Conservation (phyloP, 1,140 invertebrate genomes). For the Phenacoccus solenopsis region DNA sequence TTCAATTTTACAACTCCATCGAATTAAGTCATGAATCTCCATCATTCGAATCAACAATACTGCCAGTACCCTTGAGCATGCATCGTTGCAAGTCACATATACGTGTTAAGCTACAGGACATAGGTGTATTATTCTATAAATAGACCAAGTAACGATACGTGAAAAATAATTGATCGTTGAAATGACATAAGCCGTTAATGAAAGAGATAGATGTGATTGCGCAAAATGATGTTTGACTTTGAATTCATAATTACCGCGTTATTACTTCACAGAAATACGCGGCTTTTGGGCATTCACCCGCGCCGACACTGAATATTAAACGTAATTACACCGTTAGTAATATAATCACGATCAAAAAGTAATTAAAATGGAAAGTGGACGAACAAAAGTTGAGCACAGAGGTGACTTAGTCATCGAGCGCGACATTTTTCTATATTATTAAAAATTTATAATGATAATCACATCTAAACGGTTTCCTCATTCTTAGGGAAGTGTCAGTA, state of each 20-base stretch:
- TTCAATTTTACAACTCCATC: too few relatives aligned
- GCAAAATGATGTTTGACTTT: not conserved
- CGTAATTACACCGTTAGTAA: not conserved
- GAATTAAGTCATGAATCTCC: too few relatives aligned
- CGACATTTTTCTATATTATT: not conserved
- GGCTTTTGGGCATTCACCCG: slow-evolving; percentile 9
- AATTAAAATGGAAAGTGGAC: slow-evolving; percentile 14
- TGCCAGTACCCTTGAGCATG: not conserved
- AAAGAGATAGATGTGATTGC: not conserved
- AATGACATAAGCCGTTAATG: not conserved
- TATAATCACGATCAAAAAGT: slow-evolving; percentile 1
- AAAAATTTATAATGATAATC: not conserved
- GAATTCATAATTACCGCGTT: not conserved
- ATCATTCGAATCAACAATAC: too few relatives aligned
- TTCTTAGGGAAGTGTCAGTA: slow-evolving; percentile 14
- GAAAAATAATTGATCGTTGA: not conserved
- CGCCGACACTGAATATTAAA: not conserved
- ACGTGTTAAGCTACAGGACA: too few relatives aligned
- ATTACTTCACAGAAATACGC: not conserved
- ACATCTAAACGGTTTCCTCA: slow-evolving; percentile 12
- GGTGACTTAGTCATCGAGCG: not conserved
- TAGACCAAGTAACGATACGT: not conserved
- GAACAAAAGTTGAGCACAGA: not conserved
- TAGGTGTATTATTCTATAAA: not conserved
- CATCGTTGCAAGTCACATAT: too few relatives aligned